These are phyloP conservation scores for Drosophila neotestacea DNA, from an alignment of 2,888 invertebrate genomes.

Conservation along the genomic window DNA sequence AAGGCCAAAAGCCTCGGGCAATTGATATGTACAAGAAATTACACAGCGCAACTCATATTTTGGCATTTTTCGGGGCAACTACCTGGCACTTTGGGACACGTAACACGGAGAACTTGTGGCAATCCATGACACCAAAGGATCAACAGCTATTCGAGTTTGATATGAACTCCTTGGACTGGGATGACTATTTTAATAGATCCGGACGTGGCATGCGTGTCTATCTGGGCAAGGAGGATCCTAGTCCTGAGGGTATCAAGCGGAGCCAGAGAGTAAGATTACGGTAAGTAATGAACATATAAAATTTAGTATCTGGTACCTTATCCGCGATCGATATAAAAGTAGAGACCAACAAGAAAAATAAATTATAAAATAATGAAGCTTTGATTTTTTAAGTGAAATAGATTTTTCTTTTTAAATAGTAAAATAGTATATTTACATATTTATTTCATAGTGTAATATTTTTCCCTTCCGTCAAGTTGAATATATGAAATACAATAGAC, in stretches of 20 bases:
- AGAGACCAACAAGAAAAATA: no score
- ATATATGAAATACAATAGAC: no score
- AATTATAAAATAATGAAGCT: no score
- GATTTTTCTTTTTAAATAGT: no score
- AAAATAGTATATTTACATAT: no score
- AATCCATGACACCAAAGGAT: conserved; percentile 83
- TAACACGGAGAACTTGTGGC: conserved; percentile 86
- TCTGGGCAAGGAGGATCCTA: conserved; percentile 91
- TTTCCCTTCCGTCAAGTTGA: no score
- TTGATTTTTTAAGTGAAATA: no score
- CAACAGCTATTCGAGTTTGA: conserved; percentile 90
- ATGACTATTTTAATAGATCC: conserved; percentile 85
- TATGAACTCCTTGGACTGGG: conserved; percentile 90
- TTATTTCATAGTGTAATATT: no score
- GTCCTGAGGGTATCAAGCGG: conserved; percentile 87
- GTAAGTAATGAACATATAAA: conserved; percentile 14
- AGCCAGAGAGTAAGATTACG: conserved; percentile 86
- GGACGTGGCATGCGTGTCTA: conserved; percentile 89
- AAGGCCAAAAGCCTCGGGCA: conserved; percentile 85
- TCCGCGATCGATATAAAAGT: neutral
- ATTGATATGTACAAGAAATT: conserved; percentile 92
- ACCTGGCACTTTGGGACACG: conserved; percentile 90
- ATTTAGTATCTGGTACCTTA: neutral
- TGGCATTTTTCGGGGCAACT: conserved; percentile 91
- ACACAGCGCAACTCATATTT: conserved; percentile 90